These are phyloP conservation scores for Macaria liturata DNA, from an alignment of 2,888 invertebrate species.

Conservation along the genomic window DNA sequence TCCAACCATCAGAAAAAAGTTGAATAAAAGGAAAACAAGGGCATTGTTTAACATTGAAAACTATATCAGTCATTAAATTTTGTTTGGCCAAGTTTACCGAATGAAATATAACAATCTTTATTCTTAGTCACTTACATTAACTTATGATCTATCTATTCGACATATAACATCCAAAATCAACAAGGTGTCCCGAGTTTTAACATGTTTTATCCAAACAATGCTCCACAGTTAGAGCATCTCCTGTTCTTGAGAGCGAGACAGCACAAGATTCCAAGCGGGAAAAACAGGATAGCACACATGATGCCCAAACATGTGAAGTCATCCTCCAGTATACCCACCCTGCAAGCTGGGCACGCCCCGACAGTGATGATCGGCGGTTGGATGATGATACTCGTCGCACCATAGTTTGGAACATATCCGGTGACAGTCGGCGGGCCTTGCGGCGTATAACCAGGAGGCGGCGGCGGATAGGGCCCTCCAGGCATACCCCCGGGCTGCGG, in stretches of 20 bases:
- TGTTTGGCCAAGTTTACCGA: constrained; percentile 13
- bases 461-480: constrained; percentile 67
- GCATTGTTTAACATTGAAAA: no score
- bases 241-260: constrained; percentile 93
- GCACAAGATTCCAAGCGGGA: constrained; percentile 93
- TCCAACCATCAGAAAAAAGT: no score
- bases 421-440: constrained; percentile 63
- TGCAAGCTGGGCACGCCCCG: constrained; percentile 94
- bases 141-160: constrained; percentile 40
- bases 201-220: constrained; percentile 86
- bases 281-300: constrained; percentile 92
- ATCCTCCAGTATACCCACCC: constrained; percentile 94
- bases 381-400: constrained; percentile 85
- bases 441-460: constrained; percentile 83
- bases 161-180: constrained; percentile 38
- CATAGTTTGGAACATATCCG: constrained; percentile 83
- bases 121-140: constrained; percentile 35
- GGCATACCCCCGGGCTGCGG: constrained; percentile 38
- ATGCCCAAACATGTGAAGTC: constrained; percentile 94
- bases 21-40: no score
- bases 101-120: constrained; percentile 19
- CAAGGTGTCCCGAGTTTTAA: constrained; percentile 17
- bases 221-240: constrained; percentile 94
- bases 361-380: constrained; percentile 91
- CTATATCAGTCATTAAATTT: constrained; percentile 6